phyloP scores from a whole-genome alignment of 2,888 invertebrate genomes.

The Sphaerolaimus hirsutus region DNA sequence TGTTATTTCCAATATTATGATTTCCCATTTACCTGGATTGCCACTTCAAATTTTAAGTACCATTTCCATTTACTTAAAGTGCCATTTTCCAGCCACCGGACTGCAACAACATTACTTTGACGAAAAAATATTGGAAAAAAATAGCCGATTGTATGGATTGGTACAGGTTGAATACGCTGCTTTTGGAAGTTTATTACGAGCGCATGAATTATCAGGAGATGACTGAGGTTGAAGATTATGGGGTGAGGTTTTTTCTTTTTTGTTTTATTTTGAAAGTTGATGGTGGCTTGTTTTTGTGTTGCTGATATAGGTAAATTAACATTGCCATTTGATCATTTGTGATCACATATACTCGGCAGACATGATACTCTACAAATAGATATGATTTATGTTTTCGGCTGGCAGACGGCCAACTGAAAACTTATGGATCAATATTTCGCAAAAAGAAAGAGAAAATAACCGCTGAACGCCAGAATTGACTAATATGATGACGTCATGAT shows the following conservation, averaged over 20 bases:
- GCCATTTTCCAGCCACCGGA: slow-evolving; percentile 17
- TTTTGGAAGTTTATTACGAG: slow-evolving; percentile 26
- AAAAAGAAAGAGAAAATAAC: no score
- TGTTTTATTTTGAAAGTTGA: background rate
- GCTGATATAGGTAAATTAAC: background rate
- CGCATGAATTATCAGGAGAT: slow-evolving; percentile 24
- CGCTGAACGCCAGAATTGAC: no score
- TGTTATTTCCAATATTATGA: no score
- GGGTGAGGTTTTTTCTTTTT: slow-evolving; percentile 10
- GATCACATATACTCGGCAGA: background rate
- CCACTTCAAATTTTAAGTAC: no score
- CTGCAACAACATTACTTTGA: slow-evolving; percentile 8
- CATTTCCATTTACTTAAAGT: no score
- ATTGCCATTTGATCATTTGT: background rate
- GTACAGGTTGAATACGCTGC: slow-evolving; percentile 23
- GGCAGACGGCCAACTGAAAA: no score
- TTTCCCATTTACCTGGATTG: no score
- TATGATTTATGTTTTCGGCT: background rate
- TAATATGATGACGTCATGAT: no score
- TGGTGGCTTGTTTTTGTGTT: background rate
- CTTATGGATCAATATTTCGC: no score
- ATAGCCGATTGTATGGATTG: slow-evolving; percentile 6
- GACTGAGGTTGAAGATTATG: slow-evolving; percentile 15
- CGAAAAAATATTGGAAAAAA: background rate
- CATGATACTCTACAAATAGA: background rate